Percentiles rank a stretch among this genome's conserved stretches.
These are phyloP conservation scores for Synanthedon vespiformis DNA, from an alignment of 2,888 invertebrate genomes.

Conservation along the genomic window DNA sequence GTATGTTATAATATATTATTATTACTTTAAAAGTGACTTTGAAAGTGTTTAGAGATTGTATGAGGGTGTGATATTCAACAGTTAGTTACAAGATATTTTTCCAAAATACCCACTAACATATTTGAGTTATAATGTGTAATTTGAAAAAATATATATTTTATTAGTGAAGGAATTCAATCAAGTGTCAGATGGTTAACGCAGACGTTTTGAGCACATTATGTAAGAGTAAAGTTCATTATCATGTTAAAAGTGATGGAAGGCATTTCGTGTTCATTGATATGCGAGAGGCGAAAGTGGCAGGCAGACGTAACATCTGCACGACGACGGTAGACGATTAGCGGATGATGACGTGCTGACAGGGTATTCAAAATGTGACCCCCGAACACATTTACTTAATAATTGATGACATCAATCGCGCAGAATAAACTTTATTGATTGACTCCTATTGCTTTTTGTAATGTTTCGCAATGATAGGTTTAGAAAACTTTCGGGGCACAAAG, in stretches of 20 bases:
- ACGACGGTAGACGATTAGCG: constrained; percentile 2
- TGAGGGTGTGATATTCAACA: too few species aligned
- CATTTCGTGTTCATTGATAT: constrained; percentile 13
- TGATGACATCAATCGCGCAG: constrained; percentile 2
- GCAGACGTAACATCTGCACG: constrained; percentile 13
- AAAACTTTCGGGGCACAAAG: neutral
- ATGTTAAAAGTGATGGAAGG: constrained; percentile 8
- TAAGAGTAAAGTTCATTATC: constrained; percentile 1
- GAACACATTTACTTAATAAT: neutral
- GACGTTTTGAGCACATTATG: neutral
- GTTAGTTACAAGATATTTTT: too few species aligned
- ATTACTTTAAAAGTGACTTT: too few species aligned
- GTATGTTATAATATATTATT: too few species aligned
- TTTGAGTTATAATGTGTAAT: too few species aligned
- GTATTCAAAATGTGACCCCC: neutral
- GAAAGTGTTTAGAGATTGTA: too few species aligned
- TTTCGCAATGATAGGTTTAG: neutral
- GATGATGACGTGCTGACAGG: constrained; percentile 6
- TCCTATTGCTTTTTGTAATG: neutral
- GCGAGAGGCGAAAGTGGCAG: constrained; percentile 23
- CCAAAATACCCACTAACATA: too few species aligned
- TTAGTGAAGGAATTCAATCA: too few species aligned
- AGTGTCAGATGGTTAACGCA: too few species aligned
- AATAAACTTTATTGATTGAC: neutral
- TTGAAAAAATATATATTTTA: too few species aligned